A percentile compares a stretch with the other conserved stretches of the same genome.
Conservation (phyloP, 2,888 invertebrate species). For the Lymantria dispar region DNA sequence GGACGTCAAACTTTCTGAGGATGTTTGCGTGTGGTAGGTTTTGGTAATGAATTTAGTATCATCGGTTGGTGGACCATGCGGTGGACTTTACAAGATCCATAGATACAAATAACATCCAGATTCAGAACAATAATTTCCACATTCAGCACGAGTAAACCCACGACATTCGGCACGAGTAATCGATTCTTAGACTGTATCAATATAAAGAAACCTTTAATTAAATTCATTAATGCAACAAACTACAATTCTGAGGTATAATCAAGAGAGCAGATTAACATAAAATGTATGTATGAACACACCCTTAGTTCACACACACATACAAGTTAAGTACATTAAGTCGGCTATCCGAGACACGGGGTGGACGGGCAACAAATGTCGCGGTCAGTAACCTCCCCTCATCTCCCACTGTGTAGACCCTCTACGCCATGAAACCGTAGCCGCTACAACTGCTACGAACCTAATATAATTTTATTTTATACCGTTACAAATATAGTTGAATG, state of each 20-base stretch:
- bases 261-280: slow-evolving; percentile 3
- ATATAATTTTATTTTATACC: slow-evolving; percentile 39
- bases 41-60: no score
- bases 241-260: not conserved
- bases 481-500: slow-evolving; percentile 32
- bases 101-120: no score
- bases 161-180: no score
- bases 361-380: slow-evolving; percentile 78
- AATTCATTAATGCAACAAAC: not conserved
- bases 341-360: slow-evolving; percentile 49
- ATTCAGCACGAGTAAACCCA: no score
- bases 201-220: not conserved
- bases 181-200: not conserved
- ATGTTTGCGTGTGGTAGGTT: no score
- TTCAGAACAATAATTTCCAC: no score
- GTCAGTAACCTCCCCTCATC: slow-evolving; percentile 60
- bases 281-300: slow-evolving; percentile 3
- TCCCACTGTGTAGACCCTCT: slow-evolving; percentile 37
- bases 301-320: slow-evolving; percentile 25
- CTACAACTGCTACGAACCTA: slow-evolving; percentile 37
- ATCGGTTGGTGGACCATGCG: no score
- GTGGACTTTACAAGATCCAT: no score
- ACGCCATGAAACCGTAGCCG: slow-evolving; percentile 39
- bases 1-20: no score
- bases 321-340: slow-evolving; percentile 45